phyloP scores from a whole-genome alignment of 2,113 vertebrate species.

The Bucco capensis region DNA sequence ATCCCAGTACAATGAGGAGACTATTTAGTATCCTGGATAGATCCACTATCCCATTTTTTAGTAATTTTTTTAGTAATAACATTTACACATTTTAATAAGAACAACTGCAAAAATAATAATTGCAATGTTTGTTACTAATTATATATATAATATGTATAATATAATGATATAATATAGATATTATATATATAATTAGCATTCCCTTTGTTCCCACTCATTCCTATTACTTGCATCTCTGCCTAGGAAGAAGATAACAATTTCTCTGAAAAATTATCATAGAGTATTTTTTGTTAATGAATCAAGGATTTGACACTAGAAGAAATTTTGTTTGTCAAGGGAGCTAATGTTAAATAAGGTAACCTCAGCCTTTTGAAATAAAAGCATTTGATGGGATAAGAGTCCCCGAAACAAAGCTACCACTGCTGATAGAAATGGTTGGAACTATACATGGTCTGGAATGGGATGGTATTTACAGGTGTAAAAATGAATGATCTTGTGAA shows the following conservation, averaged over 20 bases:
- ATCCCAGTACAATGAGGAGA: not conserved
- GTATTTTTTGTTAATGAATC: conserved; percentile 2
- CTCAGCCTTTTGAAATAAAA: not conserved
- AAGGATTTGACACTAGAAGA: not conserved
- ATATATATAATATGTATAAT: too few relatives aligned
- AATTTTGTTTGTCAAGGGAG: not conserved
- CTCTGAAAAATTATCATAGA: not conserved
- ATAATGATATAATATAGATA: too few relatives aligned
- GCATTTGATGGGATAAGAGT: not conserved
- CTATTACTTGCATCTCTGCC: not conserved
- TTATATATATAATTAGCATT: too few relatives aligned
- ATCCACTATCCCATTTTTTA: not conserved
- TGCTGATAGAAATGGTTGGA: not conserved
- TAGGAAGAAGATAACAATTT: not conserved
- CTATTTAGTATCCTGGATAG: not conserved
- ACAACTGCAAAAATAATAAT: conserved; percentile 7
- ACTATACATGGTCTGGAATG: not conserved
- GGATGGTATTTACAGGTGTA: not conserved
- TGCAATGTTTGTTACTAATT: not conserved
- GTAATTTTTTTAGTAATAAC: not conserved
- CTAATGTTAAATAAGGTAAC: not conserved
- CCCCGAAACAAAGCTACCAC: not conserved
- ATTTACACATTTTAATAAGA: conserved; percentile 6
- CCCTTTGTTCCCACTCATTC: not conserved
- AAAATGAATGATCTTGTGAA: not conserved